Conservation (phyloP, 1,140 invertebrate genomes). For the Bombus impatiens region DNA sequence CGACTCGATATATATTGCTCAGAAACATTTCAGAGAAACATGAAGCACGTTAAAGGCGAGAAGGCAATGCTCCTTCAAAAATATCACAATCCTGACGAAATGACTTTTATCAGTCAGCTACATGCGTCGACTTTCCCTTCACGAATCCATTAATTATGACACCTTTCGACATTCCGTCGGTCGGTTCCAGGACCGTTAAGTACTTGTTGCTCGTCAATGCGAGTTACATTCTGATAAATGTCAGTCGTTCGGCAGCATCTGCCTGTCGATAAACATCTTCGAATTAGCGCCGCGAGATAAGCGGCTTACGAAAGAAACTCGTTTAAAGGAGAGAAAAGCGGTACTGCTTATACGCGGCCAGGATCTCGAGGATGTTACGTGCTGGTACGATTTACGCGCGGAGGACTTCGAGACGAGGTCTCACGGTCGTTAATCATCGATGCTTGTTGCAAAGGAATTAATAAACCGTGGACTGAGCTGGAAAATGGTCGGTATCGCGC, state of each 20-base stretch:
- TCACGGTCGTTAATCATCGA: conserved; percentile 18
- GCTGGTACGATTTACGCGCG: neutral
- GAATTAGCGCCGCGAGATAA: conserved; percentile 52
- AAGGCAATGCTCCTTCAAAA: neutral
- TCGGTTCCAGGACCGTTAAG: neutral
- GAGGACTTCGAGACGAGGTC: neutral
- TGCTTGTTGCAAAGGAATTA: conserved; percentile 2
- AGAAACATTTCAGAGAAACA: too few relatives aligned
- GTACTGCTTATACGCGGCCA: conserved; percentile 5
- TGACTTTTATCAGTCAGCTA: too few relatives aligned
- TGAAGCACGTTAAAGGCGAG: too few relatives aligned
- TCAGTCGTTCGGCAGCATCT: conserved; percentile 56
- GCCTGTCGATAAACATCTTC: conserved; percentile 57
- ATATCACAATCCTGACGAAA: neutral
- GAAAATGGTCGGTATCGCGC: too few relatives aligned
- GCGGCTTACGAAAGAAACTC: conserved; percentile 44
- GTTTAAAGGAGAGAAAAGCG: conserved; percentile 25
- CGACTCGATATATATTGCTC: too few relatives aligned
- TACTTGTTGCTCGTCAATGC: conserved; percentile 33
- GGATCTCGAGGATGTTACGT: conserved; percentile 38
- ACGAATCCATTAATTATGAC: conserved; percentile 58
- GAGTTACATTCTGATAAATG: conserved; percentile 53
- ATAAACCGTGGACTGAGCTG: neutral
- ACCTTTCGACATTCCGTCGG: conserved; percentile 54
- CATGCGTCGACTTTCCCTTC: conserved; percentile 2